phyloP scores from a whole-genome alignment of 1,140 invertebrate genomes.

The Phortica variegata region DNA sequence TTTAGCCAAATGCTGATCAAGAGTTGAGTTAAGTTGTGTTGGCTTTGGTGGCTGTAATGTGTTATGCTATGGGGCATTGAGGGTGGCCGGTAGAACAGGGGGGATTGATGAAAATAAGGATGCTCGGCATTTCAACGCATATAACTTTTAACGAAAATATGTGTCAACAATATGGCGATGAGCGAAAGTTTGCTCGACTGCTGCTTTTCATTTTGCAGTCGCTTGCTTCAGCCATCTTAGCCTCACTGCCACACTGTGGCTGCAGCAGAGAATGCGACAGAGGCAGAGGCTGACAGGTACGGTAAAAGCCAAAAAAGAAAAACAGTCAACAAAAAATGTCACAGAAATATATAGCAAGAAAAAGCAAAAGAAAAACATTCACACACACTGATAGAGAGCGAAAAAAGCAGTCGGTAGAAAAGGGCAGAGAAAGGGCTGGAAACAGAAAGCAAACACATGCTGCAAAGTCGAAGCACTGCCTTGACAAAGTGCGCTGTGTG shows the following conservation, averaged over 20 bases:
- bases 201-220: slow-evolving; percentile 53
- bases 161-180: slow-evolving; percentile 48
- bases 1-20: slow-evolving; percentile 32
- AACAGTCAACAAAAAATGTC: slow-evolving; percentile 17
- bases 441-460: slow-evolving; percentile 5
- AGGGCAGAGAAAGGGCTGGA: slow-evolving; percentile 9
- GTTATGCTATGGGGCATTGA: too few relatives aligned
- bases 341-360: neutral
- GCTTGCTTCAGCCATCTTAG: too few relatives aligned
- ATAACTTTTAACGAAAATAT: slow-evolving; percentile 38
- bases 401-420: slow-evolving; percentile 26
- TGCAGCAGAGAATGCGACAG: too few relatives aligned
- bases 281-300: slow-evolving; percentile 52
- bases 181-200: slow-evolving; percentile 46
- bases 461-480: too few relatives aligned
- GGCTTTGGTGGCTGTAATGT: too few relatives aligned
- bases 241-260: too few relatives aligned
- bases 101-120: slow-evolving; percentile 17
- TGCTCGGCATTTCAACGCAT: slow-evolving; percentile 29
- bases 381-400: too few relatives aligned
- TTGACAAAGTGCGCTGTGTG: too few relatives aligned
- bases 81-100: slow-evolving; percentile 11
- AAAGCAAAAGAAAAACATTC: too few relatives aligned
- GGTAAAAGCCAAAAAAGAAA: slow-evolving; percentile 43
- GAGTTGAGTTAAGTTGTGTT: slow-evolving; percentile 29